Conservation (phyloP, 2,888 invertebrate genomes). For the Petrolisthes manimaculis region DNA sequence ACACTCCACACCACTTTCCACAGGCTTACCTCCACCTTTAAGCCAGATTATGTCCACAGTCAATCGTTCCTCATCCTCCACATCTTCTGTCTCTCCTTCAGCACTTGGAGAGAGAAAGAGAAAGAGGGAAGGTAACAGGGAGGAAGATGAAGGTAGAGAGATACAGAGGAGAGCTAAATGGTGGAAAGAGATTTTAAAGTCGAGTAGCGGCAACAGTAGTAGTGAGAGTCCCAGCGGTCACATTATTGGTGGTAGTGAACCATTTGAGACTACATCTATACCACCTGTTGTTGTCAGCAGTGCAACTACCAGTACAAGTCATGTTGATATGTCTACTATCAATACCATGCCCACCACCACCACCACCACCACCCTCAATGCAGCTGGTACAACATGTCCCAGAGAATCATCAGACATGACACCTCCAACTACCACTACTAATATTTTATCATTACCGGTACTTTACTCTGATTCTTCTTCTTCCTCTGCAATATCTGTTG, state of each 20-base stretch:
- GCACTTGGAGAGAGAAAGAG: neutral
- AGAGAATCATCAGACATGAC: neutral
- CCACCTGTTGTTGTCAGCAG: neutral
- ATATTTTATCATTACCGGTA: no score
- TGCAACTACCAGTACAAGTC: neutral
- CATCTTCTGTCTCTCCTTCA: neutral
- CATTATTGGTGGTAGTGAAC: neutral
- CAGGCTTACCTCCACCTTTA: conserved; percentile 25
- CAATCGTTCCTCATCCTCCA: neutral
- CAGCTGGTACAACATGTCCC: neutral
- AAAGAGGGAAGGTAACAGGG: neutral
- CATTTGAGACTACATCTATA: neutral
- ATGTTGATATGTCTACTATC: neutral
- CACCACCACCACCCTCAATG: neutral
- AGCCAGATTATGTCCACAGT: conserved; percentile 6
- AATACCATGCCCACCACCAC: conserved; percentile 5
- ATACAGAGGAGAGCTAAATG: neutral
- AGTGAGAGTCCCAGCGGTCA: neutral
- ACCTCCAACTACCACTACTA: neutral
- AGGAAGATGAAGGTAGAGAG: neutral
- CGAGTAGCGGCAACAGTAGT: neutral
- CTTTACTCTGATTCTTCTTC: no score
- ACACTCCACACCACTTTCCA: conserved; percentile 25
- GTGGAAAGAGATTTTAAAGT: conserved; percentile 7
- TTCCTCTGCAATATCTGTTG: no score